Base-by-base conservation (phyloP, 2,113 vertebrate species). In the Paedocypris sp. region DNA sequence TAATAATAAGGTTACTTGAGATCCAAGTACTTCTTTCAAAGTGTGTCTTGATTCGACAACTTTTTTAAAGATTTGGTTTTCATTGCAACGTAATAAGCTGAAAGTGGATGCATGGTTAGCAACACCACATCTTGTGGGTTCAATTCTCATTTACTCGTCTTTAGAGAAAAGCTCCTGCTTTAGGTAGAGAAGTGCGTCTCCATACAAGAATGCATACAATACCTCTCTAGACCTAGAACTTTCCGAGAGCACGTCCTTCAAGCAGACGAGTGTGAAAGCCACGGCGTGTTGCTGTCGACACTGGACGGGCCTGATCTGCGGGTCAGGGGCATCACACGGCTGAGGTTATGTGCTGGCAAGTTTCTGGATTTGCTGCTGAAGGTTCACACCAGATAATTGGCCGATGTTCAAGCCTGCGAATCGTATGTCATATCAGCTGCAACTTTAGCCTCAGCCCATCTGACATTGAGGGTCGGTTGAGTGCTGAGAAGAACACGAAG, bases 271-370 rank as follows among this genome's bases (percentile, higher is more conserved):
- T 49, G 58, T 18, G 43, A 46, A 51, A 43, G 38, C 53, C 18
- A 18, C 32, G 13, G 2, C 13, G 45, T 16, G n/a, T 49, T 49
- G 53, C 36, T 22, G 8, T 51, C 36, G 35, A 18, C 60, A 28
- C 51, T 62, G 33, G 25, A 43, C 51, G 54, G 26, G n/a, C 32
- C 22, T 35, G 29, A 12, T 51, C 41, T 13, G 58, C 22, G 18
- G 26, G 49, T 68, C 41, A 46, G 38, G 42, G 53, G 35, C 28
- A 23, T 41, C 29, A 41, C 28, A 29, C 54, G 45, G 18, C 46
- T 42, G 20, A 31, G 52, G 95, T 90, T 3, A 61, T 67, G 35
- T 61, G 70, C 2, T 49, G 64, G 69, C 67, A 41, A 12, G 49
- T 69, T n/a, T 5, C 51, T 71, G 62, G 52, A 72, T 76, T 25